A percentile compares a stretch with the other conserved stretches of the same genome.
Evolutionary conservation across 1,140 invertebrate genomes (phyloP).

Genomic region (Eciton burchellii): DNA sequence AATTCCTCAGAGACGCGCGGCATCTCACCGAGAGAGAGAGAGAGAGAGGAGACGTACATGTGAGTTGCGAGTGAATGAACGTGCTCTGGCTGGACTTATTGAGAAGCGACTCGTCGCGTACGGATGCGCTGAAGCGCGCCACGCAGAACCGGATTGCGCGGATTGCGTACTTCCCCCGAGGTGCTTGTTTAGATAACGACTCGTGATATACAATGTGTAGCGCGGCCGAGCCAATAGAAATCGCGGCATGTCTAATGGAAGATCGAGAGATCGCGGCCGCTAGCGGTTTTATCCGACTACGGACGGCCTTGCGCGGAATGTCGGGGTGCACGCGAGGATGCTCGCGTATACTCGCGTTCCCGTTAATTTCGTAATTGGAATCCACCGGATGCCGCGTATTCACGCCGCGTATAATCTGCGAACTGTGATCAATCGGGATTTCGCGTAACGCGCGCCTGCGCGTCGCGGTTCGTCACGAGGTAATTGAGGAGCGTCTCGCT

Average conservation of each 20-base stretch:
- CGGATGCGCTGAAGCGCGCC: background rate
- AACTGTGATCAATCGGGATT: conserved; percentile 6
- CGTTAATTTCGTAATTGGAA: conserved; percentile 55
- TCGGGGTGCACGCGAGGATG: conserved; percentile 3
- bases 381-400: conserved; percentile 45
- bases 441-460: background rate
- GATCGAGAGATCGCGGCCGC: background rate
- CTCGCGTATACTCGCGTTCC: conserved; percentile 38
- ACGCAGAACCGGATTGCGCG: conserved; percentile 30
- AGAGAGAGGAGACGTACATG: no score
- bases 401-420: conserved; percentile 7
- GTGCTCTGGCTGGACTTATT: background rate
- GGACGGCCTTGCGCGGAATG: conserved; percentile 49
- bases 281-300: conserved; percentile 23
- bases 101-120: background rate
- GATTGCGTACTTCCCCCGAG: background rate
- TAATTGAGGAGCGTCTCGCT: background rate
- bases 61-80: no score
- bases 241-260: conserved; percentile 26
- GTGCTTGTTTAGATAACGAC: conserved; percentile 7
- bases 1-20: background rate
- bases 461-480: background rate
- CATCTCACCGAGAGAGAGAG: no score
- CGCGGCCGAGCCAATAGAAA: conserved; percentile 20
- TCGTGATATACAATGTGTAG: background rate